Conservation (phyloP, 2,113 vertebrate genomes). For the Elephas maximus region DNA sequence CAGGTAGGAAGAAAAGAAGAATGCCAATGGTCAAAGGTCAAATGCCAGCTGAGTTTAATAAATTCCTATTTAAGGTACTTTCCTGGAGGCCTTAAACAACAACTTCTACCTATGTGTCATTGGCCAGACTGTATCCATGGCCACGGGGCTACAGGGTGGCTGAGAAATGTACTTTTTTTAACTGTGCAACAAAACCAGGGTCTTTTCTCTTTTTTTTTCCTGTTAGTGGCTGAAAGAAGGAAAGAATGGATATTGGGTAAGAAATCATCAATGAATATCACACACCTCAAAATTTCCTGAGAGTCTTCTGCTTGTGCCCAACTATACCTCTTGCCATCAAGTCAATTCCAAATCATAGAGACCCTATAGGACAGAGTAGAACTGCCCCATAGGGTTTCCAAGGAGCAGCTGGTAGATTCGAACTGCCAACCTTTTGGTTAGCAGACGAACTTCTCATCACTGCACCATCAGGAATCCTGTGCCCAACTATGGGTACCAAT, state of each 20-base stretch:
- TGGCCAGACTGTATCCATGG: neutral
- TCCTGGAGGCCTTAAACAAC: neutral
- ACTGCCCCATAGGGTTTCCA: too few relatives aligned
- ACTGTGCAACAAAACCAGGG: neutral
- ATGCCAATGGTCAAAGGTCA: neutral
- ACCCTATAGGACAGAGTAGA: too few relatives aligned
- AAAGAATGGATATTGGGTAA: neutral
- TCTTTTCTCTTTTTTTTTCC: neutral
- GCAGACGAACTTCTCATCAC: too few relatives aligned
- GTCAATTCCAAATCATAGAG: too few relatives aligned
- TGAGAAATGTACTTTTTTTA: neutral
- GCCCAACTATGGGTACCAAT: neutral
- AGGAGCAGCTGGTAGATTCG: too few relatives aligned
- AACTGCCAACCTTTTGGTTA: too few relatives aligned
- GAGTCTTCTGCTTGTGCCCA: neutral
- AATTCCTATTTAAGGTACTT: neutral
- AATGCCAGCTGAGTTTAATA: neutral
- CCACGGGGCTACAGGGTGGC: neutral
- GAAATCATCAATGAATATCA: neutral
- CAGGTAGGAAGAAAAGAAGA: neutral
- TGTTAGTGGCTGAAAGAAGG: neutral
- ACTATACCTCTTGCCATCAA: neutral
- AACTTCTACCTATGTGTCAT: neutral
- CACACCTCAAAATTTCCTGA: neutral
- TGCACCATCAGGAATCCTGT: too few relatives aligned